Conservation (phyloP, 2,888 invertebrate genomes). For the Teleiodes luculella region DNA sequence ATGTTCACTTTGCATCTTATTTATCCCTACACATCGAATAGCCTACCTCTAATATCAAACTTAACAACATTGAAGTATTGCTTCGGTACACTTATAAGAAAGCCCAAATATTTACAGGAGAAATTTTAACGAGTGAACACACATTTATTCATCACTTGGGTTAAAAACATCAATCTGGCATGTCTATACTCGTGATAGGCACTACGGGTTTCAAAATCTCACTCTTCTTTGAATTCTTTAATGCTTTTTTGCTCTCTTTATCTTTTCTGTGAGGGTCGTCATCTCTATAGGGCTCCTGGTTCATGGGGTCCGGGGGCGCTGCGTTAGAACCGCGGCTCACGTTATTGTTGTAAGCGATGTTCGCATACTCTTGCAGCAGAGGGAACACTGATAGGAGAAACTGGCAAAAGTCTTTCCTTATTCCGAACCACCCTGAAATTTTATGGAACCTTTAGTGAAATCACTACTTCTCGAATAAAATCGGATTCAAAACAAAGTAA, state of each 20-base stretch:
- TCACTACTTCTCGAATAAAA: no score
- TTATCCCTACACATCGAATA: slow-evolving; percentile 10
- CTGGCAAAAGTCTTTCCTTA: slow-evolving; percentile 97
- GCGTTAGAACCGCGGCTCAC: slow-evolving; percentile 48
- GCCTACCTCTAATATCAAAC: slow-evolving; percentile 56
- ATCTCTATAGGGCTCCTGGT: slow-evolving; percentile 69
- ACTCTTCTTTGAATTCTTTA: slow-evolving; percentile 85
- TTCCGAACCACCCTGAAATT: slow-evolving; percentile 98
- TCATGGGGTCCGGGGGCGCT: slow-evolving; percentile 53
- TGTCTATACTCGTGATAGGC: slow-evolving; percentile 93
- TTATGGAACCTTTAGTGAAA: background rate
- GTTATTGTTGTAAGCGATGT: slow-evolving; percentile 94
- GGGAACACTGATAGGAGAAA: slow-evolving; percentile 97
- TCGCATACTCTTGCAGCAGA: slow-evolving; percentile 97
- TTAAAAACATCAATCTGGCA: slow-evolving; percentile 88
- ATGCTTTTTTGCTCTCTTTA: slow-evolving; percentile 80
- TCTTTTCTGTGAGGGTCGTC: slow-evolving; percentile 66
- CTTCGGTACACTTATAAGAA: slow-evolving; percentile 45
- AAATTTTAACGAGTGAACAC: slow-evolving; percentile 59
- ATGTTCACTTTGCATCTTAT: slow-evolving; percentile 16
- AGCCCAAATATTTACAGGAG: slow-evolving; percentile 42
- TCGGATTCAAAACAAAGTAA: no score
- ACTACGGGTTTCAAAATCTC: slow-evolving; percentile 91
- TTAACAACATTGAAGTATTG: slow-evolving; percentile 65
- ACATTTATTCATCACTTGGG: slow-evolving; percentile 31